phyloP scores from a whole-genome alignment of 2,113 vertebrate genomes.

The Ptilorrhoa leucosticta region DNA sequence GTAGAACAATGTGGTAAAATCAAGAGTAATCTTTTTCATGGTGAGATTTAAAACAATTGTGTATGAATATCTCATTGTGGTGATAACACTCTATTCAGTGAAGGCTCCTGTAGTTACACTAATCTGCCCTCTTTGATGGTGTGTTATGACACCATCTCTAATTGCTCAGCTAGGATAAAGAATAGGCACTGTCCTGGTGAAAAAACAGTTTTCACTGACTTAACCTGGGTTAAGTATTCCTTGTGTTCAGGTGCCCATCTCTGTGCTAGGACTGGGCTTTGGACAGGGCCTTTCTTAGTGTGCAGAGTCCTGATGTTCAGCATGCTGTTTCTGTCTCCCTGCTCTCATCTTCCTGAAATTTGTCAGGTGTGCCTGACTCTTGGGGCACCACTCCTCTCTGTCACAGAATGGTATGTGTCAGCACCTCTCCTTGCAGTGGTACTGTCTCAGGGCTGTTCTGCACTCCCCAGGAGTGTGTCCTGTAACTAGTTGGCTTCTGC shows the following conservation, averaged over 20 bases:
- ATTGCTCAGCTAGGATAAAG: neutral
- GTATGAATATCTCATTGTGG: neutral
- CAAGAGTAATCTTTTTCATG: neutral
- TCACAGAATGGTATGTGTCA: neutral
- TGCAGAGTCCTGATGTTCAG: neutral
- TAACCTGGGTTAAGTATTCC: neutral
- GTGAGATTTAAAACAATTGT: neutral
- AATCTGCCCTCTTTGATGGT: conserved; percentile 23
- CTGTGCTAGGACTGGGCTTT: neutral
- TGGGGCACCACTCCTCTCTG: neutral
- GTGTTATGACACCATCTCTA: neutral
- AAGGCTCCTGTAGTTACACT: conserved; percentile 41
- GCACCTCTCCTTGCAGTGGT: neutral
- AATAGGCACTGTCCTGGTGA: neutral
- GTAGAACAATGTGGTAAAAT: neutral
- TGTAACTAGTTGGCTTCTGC: neutral
- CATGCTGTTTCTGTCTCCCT: neutral
- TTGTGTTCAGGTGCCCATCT: neutral
- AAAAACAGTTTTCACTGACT: neutral
- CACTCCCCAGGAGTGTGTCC: neutral
- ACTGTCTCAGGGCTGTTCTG: neutral
- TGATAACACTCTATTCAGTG: neutral
- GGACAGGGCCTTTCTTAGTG: neutral
- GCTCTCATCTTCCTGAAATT: neutral
- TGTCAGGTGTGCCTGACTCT: neutral